A percentile compares a stretch with the other conserved stretches of the same genome.
Evolutionary conservation across 2,113 vertebrate species (phyloP).

Genomic region (Pseudois nayaur): DNA sequence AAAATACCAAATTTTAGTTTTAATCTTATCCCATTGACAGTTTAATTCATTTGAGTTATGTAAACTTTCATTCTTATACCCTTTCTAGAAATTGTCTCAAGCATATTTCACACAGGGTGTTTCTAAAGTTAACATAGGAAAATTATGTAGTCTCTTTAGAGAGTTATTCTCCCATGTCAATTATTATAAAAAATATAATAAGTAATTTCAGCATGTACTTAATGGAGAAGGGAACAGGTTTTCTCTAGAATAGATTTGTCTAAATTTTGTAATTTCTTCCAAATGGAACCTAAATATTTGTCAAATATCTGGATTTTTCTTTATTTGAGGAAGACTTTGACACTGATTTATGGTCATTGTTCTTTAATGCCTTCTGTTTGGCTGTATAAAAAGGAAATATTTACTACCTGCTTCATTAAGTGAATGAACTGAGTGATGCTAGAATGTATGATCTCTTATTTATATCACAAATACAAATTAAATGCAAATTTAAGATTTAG

Average conservation of each 20-base stretch:
- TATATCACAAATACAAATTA: constrained; percentile 46
- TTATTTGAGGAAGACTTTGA: not conserved
- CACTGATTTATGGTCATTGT: not conserved
- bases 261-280: not conserved
- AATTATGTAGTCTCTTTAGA: not conserved
- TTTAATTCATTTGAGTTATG: constrained; percentile 14
- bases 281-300: not conserved
- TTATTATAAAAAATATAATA: not conserved
- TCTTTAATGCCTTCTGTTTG: not conserved
- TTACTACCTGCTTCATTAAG: not conserved
- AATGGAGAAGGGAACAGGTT: not conserved
- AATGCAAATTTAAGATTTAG: constrained; percentile 35
- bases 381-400: not conserved
- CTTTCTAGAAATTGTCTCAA: not conserved
- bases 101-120: not conserved
- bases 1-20: not conserved
- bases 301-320: not conserved
- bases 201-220: not conserved
- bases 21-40: not conserved
- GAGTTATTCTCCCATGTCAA: not conserved
- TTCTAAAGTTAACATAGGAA: not conserved
- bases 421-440: not conserved
- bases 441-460: constrained; percentile 19
- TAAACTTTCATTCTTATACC: not conserved
- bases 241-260: not conserved